Evolutionary conservation across 2,888 invertebrate species (phyloP), one percentile per base, ranked within the genome.

Genomic region (Amphipoea lucens): DNA sequence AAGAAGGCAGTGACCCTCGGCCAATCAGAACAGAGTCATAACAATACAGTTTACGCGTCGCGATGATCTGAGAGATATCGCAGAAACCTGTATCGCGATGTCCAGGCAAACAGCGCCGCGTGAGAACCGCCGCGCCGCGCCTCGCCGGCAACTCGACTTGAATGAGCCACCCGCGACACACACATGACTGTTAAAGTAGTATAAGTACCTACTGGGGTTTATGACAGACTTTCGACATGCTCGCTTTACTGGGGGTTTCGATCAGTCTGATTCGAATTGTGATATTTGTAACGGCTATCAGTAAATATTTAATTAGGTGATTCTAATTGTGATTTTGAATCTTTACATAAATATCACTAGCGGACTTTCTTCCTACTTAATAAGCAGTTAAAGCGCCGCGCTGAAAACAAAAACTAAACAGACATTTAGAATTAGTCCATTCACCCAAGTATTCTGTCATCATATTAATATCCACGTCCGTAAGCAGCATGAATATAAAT

Each of bases 101-200:
- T 82, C 74, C 82, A 90, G 90, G 85, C 86, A 86, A 78, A 85
- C 79, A 45, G 72, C 79, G 76, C 60, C 70, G 85, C 86, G 88
- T 87, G 89, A 83, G 90, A 90, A 88, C 77, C 73, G 40, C 57
- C 51, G 45, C 76, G 63, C 40, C 40, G 40, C 40, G 40, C 77
- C 74, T 2, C 40, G 40, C 57, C 70, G 71, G 81, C 73, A 74
- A 45, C 60, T 60, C 74, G 66, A 81, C 87, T 80, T 90, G 86
- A 91, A 90, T 89, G 92, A 90, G 82, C 90, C 90, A 83, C 89
- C 90, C 87, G 87, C 89, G 69, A 74, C 79, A 71, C 77, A n/a
- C 23, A 12, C 69, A 48, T 7, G n/a, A 14, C 67, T 42, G 20
- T 57, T 62, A 7, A 12, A 5, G 6, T 29, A 57, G 14, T 5